phyloP scores from a whole-genome alignment of 2,888 invertebrate species.

The Orchesella flavescens region DNA sequence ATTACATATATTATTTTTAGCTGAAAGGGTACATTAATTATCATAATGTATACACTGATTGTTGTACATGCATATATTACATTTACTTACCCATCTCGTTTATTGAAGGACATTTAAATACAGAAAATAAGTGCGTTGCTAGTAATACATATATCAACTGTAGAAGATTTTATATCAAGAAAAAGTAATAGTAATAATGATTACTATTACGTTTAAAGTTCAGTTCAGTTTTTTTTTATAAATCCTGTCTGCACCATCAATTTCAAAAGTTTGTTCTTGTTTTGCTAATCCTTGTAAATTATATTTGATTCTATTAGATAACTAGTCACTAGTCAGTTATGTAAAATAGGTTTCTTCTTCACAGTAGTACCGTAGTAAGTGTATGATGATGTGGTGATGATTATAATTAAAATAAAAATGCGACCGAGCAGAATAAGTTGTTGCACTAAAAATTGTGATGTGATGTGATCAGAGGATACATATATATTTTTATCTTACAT shows the following conservation, averaged over 20 bases:
- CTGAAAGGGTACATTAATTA: too few species aligned
- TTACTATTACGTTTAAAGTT: neutral
- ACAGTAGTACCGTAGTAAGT: neutral
- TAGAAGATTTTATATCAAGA: neutral
- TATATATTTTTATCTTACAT: too few species aligned
- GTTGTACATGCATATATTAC: neutral
- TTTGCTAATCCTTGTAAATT: constrained; percentile 5
- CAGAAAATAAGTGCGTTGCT: neutral
- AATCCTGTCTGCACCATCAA: constrained; percentile 24
- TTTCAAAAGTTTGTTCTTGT: constrained; percentile 14
- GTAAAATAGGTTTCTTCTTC: constrained; percentile 20
- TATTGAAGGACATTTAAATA: neutral
- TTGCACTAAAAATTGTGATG: constrained; percentile 6
- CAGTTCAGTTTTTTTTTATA: constrained; percentile 21
- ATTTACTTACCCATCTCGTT: neutral
- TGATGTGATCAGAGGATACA: neutral
- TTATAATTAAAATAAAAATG: constrained; percentile 21
- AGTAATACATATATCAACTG: neutral
- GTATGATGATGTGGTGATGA: neutral
- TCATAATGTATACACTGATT: too few species aligned
- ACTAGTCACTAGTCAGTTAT: neutral
- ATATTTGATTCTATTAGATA: neutral
- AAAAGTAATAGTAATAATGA: neutral
- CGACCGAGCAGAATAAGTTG: neutral
- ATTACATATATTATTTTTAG: too few species aligned